Conservation (phyloP, 2,888 invertebrate species). For the Hirtodrosophila trivittata region DNA sequence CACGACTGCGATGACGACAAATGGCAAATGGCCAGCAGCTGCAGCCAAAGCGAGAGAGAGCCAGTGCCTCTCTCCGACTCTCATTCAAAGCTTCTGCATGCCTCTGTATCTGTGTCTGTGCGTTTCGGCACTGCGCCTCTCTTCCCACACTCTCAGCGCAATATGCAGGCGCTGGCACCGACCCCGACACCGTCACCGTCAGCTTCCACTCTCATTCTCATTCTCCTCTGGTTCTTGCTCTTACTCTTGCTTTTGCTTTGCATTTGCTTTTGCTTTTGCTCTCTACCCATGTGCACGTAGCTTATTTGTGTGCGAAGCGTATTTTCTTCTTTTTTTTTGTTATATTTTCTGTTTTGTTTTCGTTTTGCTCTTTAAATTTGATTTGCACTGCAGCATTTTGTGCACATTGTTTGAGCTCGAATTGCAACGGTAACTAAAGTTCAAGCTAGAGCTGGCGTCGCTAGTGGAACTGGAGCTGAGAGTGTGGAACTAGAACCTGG, state of each 20-base stretch:
- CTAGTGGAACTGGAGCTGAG: background rate
- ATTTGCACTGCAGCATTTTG: constrained; percentile 62
- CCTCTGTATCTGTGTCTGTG: constrained; percentile 13
- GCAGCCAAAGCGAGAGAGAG: constrained; percentile 37
- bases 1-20: constrained; percentile 54
- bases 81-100: background rate
- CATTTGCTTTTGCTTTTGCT: constrained; percentile 1
- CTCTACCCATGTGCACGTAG: constrained; percentile 30
- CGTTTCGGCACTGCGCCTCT: constrained; percentile 10
- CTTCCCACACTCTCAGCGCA: background rate
- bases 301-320: constrained; percentile 35
- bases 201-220: constrained; percentile 18
- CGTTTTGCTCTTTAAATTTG: constrained; percentile 59
- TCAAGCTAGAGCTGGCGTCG: constrained; percentile 8
- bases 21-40: constrained; percentile 28
- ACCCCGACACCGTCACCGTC: constrained; percentile 6
- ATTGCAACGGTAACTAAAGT: constrained; percentile 26
- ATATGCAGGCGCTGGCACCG: background rate
- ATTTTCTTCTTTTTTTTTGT: constrained; percentile 21
- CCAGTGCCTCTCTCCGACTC: constrained; percentile 20
- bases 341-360: constrained; percentile 30
- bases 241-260: constrained; percentile 2
- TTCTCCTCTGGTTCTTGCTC: background rate
- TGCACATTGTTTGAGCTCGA: constrained; percentile 24
- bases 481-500: background rate